Percentiles rank a stretch among this genome's conserved stretches.
Evolutionary conservation across 2,113 vertebrate genomes (phyloP).

Genomic region (Neolamprologus toae): DNA sequence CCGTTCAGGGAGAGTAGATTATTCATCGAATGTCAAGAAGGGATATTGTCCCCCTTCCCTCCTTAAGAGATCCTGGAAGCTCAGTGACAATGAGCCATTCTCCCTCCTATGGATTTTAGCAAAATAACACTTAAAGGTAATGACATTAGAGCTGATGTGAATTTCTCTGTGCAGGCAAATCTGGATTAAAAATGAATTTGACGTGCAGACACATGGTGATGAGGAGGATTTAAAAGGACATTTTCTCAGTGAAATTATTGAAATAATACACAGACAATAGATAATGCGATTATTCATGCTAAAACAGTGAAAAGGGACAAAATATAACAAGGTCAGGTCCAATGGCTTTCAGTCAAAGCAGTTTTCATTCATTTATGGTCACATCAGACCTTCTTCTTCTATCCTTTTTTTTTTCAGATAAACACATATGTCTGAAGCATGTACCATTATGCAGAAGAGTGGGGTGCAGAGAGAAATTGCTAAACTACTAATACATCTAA

Average conservation of each 20-base stretch:
- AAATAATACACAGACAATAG: background rate
- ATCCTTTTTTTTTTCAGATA: background rate
- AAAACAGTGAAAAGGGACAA: background rate
- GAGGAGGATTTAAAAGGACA: background rate
- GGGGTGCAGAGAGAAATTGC: background rate
- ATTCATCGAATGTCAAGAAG: constrained; percentile 63
- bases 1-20: constrained; percentile 43
- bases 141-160: constrained; percentile 13
- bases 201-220: background rate
- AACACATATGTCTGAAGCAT: background rate
- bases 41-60: constrained; percentile 16
- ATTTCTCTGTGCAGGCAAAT: background rate
- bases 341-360: background rate
- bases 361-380: background rate
- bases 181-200: constrained; percentile 2
- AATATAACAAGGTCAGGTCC: background rate
- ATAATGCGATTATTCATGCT: background rate
- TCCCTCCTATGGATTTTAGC: background rate
- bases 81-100: background rate
- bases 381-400: background rate
- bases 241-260: background rate
- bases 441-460: background rate
- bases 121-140: constrained; percentile 19
- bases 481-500: background rate
- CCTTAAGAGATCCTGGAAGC: constrained; percentile 10